Percentiles rank a stretch among this genome's conserved stretches.
Evolutionary conservation across 2,113 vertebrate genomes (phyloP).

Genomic region (Garra rufa): DNA sequence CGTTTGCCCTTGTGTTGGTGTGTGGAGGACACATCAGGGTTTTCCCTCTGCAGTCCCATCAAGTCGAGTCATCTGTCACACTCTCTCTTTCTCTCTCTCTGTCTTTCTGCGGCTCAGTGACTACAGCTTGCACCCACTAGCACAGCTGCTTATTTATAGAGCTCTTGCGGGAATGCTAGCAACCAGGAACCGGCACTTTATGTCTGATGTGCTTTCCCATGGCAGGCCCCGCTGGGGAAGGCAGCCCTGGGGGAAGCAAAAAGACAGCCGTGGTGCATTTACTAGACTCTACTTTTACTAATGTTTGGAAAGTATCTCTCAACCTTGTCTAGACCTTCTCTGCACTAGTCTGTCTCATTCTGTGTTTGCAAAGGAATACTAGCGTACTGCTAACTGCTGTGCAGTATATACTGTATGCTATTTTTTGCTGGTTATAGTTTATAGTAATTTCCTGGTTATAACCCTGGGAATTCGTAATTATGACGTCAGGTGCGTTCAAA

Average conservation of each 20-base stretch:
- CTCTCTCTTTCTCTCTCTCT: slow-evolving; percentile 29
- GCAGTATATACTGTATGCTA: neutral
- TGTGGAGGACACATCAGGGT: slow-evolving; percentile 67
- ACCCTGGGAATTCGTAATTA: neutral
- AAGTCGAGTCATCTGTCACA: slow-evolving; percentile 52
- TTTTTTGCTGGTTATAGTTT: neutral
- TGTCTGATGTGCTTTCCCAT: slow-evolving; percentile 41
- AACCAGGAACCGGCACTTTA: slow-evolving; percentile 29
- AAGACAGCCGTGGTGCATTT: slow-evolving; percentile 26
- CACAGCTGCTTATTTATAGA: slow-evolving; percentile 46
- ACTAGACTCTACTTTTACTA: slow-evolving; percentile 6
- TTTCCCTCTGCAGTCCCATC: slow-evolving; percentile 48
- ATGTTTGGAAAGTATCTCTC: slow-evolving; percentile 24
- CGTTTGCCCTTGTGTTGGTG: slow-evolving; percentile 68
- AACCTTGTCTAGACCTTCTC: slow-evolving; percentile 14
- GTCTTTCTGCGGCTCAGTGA: slow-evolving; percentile 41
- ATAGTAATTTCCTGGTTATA: neutral
- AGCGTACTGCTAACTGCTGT: neutral
- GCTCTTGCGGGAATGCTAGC: slow-evolving; percentile 35
- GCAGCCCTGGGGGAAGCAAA: slow-evolving; percentile 4
- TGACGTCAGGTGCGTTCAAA: neutral
- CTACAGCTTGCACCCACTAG: slow-evolving; percentile 34
- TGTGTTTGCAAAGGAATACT: neutral
- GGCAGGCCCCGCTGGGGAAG: slow-evolving; percentile 8
- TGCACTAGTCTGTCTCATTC: neutral